These are phyloP conservation scores for Montipora foliosa DNA, from an alignment of 64 coral and sea anemone species.

Conservation along the genomic window DNA sequence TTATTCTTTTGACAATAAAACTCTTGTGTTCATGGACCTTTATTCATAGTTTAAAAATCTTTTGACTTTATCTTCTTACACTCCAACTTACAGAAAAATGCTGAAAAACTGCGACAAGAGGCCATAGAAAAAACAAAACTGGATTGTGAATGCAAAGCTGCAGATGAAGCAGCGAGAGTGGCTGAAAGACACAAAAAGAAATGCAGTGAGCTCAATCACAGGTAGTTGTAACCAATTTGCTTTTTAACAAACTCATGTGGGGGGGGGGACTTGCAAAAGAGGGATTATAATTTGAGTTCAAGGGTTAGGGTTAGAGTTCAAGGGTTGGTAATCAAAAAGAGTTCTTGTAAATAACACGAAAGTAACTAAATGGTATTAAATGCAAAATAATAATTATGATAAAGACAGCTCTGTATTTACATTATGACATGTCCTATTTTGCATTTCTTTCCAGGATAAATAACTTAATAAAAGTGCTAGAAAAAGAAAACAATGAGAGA, in stretches of 20 bases:
- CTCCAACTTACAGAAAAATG: slow-evolving; percentile 66
- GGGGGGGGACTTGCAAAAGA: no score
- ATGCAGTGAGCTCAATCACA: slow-evolving; percentile 77
- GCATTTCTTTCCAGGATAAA: slow-evolving; percentile 64
- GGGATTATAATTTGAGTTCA: no score
- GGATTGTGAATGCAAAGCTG: slow-evolving; percentile 79
- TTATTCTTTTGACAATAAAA: background rate
- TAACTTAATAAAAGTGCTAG: slow-evolving; percentile 60
- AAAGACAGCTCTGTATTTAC: background rate
- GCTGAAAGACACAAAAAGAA: slow-evolving; percentile 63
- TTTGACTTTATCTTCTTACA: background rate
- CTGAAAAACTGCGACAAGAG: slow-evolving; percentile 50
- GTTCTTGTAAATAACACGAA: no score
- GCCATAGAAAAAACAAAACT: slow-evolving; percentile 72
- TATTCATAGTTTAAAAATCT: background rate
- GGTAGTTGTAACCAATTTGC: slow-evolving; percentile 29
- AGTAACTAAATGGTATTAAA: no score
- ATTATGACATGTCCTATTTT: background rate
- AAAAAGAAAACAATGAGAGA: slow-evolving; percentile 58
- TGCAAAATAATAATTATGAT: background rate
- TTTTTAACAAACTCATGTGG: no score
- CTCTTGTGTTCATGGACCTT: background rate
- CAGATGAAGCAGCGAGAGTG: slow-evolving; percentile 61
- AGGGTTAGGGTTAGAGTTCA: no score
- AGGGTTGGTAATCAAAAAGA: no score